These are phyloP conservation scores for Coleophora deauratella DNA, from an alignment of 2,888 invertebrate species.

Conservation along the genomic window DNA sequence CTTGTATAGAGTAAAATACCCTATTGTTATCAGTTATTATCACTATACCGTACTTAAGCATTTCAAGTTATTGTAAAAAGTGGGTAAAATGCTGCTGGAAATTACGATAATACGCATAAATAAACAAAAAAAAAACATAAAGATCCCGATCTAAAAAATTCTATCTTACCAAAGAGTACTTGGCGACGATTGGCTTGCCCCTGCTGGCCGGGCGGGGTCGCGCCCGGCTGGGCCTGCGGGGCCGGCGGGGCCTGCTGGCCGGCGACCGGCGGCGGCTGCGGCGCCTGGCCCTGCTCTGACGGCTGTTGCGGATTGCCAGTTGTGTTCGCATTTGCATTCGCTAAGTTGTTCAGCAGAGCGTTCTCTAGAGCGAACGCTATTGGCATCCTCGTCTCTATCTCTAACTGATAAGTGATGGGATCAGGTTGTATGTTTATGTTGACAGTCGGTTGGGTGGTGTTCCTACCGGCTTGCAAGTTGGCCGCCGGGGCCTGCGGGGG, in stretches of 20 bases:
- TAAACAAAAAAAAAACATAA: too few species aligned
- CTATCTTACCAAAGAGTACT: constrained; percentile 37
- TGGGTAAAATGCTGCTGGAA: too few species aligned
- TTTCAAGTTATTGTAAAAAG: too few species aligned
- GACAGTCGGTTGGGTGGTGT: constrained; percentile 30
- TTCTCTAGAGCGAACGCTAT: constrained; percentile 41
- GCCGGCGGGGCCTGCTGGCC: constrained; percentile 6
- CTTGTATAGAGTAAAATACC: too few species aligned
- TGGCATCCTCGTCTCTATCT: constrained; percentile 48
- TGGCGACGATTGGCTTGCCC: constrained; percentile 30
- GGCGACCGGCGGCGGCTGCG: not conserved
- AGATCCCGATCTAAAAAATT: too few species aligned
- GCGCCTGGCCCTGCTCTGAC: not conserved
- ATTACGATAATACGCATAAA: too few species aligned
- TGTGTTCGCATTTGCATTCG: constrained; percentile 16
- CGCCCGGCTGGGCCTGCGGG: constrained; percentile 7
- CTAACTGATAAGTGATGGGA: constrained; percentile 45
- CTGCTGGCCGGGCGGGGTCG: too few species aligned
- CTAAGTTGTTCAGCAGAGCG: constrained; percentile 29
- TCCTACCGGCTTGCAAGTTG: constrained; percentile 28
- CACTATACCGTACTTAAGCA: too few species aligned
- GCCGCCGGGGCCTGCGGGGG: constrained; percentile 3
- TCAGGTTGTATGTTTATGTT: constrained; percentile 35
- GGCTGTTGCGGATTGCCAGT: not conserved
- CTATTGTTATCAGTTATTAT: too few species aligned